phyloP scores from a whole-genome alignment of 2,888 invertebrate genomes.

The Mimachlamys varia region DNA sequence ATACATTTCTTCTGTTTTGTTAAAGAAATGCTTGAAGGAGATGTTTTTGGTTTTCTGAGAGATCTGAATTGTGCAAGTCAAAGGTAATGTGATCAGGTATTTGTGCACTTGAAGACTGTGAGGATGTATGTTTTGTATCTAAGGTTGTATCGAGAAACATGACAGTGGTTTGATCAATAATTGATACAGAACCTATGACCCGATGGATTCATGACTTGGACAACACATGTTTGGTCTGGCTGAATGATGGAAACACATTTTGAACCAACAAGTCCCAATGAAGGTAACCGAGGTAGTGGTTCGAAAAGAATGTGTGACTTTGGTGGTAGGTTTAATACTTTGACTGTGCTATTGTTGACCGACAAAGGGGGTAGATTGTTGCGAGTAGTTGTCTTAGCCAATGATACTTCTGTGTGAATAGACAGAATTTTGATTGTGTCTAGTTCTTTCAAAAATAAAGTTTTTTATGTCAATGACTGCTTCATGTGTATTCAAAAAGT shows the following conservation, averaged over 20 bases:
- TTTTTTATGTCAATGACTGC: slow-evolving; percentile 51
- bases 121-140: not conserved
- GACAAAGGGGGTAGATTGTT: not conserved
- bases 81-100: not conserved
- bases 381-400: not conserved
- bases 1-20: slow-evolving; percentile 42
- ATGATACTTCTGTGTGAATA: not conserved
- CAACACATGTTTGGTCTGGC: not conserved
- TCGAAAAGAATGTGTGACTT: not conserved
- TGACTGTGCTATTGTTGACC: not conserved
- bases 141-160: not conserved
- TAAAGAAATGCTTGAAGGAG: slow-evolving; percentile 37
- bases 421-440: not conserved
- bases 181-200: not conserved
- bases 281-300: not conserved
- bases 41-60: slow-evolving; percentile 38
- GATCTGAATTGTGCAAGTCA: slow-evolving; percentile 39
- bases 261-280: not conserved
- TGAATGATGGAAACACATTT: slow-evolving; percentile 8
- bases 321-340: not conserved
- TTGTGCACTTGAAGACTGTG: not conserved
- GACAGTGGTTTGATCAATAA: not conserved
- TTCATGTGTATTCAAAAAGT: slow-evolving; percentile 54
- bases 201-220: not conserved
- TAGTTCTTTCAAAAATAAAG: slow-evolving; percentile 36